Evolutionary conservation across 1,140 invertebrate genomes (phyloP).

Genomic region (Pectinophora gossypiella): DNA sequence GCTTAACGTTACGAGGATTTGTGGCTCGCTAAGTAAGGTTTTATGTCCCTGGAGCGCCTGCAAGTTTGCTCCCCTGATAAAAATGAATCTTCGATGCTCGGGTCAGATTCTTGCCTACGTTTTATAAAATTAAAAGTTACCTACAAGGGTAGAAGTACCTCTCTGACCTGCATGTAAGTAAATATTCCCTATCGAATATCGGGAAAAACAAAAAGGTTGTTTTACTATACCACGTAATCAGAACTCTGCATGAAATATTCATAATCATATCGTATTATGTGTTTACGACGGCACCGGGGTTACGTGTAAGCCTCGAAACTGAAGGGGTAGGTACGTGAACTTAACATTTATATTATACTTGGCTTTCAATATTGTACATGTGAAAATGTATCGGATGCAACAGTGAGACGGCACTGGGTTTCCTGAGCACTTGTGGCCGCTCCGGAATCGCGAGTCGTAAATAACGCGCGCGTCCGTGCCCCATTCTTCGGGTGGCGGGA

Average conservation of each 20-base stretch:
- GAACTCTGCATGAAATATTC: neutral
- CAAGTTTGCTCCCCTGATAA: constrained; percentile 65
- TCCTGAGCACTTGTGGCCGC: constrained; percentile 33
- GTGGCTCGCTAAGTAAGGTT: constrained; percentile 73
- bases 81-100: constrained; percentile 53
- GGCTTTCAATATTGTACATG: constrained; percentile 12
- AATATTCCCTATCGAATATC: neutral
- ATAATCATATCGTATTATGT: neutral
- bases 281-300: neutral
- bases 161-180: neutral
- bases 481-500: constrained; percentile 46
- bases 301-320: neutral
- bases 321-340: neutral
- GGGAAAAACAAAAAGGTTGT: neutral
- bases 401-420: constrained; percentile 27
- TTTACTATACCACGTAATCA: neutral
- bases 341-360: neutral
- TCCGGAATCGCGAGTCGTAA: constrained; percentile 66
- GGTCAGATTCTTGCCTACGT: constrained; percentile 26
- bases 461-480: constrained; percentile 59
- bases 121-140: constrained; percentile 12
- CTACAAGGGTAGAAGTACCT: neutral
- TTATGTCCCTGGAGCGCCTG: constrained; percentile 64
- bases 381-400: constrained; percentile 16
- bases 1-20: constrained; percentile 74